phyloP scores from a whole-genome alignment of 1,140 invertebrate species.

The Bilobella aurantiaca region DNA sequence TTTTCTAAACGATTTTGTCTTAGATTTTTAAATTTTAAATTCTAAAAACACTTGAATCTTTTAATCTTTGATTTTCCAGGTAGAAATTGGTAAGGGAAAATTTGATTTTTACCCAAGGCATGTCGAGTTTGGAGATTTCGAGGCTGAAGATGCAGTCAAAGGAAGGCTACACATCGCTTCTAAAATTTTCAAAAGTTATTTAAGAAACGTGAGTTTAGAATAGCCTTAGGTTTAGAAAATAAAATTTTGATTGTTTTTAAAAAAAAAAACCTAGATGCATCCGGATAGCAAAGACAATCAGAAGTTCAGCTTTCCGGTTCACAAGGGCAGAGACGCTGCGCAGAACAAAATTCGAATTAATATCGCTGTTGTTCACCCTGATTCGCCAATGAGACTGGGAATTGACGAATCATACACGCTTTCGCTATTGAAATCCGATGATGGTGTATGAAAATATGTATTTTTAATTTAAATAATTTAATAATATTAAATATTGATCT shows the following conservation, averaged over 20 bases:
- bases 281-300: slow-evolving; percentile 14
- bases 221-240: not conserved
- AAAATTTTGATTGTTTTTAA: too few species aligned
- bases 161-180: slow-evolving; percentile 9
- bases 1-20: too few species aligned
- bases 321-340: slow-evolving; percentile 4
- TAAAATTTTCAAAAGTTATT: slow-evolving; percentile 21
- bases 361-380: slow-evolving; percentile 18
- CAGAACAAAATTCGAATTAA: slow-evolving; percentile 16
- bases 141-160: slow-evolving; percentile 8
- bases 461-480: not conserved
- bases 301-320: not conserved
- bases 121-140: slow-evolving; percentile 15
- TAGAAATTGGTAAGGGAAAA: slow-evolving; percentile 18
- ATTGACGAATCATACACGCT: slow-evolving; percentile 56
- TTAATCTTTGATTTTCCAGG: slow-evolving; percentile 13
- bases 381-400: slow-evolving; percentile 45
- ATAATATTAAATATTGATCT: not conserved
- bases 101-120: slow-evolving; percentile 26
- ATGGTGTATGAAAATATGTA: not conserved
- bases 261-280: slow-evolving; percentile 13
- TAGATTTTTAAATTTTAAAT: too few species aligned
- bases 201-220: slow-evolving; percentile 21
- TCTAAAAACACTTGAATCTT: too few species aligned
- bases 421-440: not conserved